Evolutionary conservation across 2,113 vertebrate species (phyloP).

Genomic region (Ranitomeya variabilis): DNA sequence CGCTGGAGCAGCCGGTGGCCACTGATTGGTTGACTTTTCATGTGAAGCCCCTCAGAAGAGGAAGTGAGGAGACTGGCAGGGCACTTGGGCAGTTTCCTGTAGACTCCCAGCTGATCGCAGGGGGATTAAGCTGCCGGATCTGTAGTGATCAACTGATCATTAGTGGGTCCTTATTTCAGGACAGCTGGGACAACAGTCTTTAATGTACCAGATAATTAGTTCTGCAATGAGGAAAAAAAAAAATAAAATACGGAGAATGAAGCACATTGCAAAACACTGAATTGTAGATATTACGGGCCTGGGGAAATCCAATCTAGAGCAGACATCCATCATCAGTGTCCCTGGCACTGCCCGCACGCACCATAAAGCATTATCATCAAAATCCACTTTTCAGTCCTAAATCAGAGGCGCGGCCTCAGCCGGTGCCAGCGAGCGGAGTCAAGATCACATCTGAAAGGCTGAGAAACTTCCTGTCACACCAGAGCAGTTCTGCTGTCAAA

Average conservation of each 20-base stretch:
- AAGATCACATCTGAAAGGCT: not conserved
- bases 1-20: too few species aligned
- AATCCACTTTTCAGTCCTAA: constrained; percentile 23
- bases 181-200: too few species aligned
- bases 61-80: too few species aligned
- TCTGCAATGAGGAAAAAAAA: too few species aligned
- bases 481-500: constrained; percentile 3
- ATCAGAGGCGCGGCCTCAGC: not conserved
- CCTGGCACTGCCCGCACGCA: not conserved
- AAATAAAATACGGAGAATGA: not conserved
- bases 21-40: too few species aligned
- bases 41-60: too few species aligned
- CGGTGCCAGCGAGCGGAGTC: not conserved
- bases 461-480: constrained; percentile 3
- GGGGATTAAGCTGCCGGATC: too few species aligned
- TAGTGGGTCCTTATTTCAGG: too few species aligned
- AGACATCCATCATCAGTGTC: not conserved
- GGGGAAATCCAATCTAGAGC: not conserved
- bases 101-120: too few species aligned
- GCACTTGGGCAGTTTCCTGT: too few species aligned
- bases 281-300: not conserved
- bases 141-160: too few species aligned
- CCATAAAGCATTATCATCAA: constrained; percentile 1
- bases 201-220: too few species aligned
- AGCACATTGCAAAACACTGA: not conserved